Percentiles rank a stretch among this genome's conserved stretches.
phyloP scores from a whole-genome alignment of 2,113 vertebrate genomes.

The Silurus glanis region DNA sequence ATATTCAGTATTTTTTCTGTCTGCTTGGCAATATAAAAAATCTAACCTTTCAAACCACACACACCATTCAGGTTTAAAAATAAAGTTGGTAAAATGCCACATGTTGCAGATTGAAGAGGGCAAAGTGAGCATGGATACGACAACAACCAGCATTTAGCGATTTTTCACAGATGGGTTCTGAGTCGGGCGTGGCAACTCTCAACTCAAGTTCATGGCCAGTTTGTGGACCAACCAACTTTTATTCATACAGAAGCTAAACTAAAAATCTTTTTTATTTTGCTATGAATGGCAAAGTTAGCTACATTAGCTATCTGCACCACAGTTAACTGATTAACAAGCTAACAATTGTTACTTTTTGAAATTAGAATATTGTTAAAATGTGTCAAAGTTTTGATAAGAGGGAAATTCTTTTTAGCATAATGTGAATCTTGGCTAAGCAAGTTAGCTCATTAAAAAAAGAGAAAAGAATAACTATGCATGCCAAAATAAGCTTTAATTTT shows the following conservation, averaged over 20 bases:
- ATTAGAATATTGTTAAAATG: not conserved
- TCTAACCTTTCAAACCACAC: constrained; percentile 68
- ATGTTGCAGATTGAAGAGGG: constrained; percentile 55
- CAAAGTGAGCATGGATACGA: constrained; percentile 51
- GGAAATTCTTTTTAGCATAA: not conserved
- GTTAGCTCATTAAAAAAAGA: no score
- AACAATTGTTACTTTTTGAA: not conserved
- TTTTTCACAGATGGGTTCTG: constrained; percentile 35
- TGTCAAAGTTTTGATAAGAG: not conserved
- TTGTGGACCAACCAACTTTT: not conserved
- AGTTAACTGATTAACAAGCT: not conserved
- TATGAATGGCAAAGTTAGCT: not conserved
- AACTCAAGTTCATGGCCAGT: not conserved
- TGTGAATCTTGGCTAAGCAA: no score
- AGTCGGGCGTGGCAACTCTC: not conserved
- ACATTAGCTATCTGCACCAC: not conserved
- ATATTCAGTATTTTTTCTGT: constrained; percentile 63
- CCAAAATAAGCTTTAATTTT: no score
- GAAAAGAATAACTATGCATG: no score
- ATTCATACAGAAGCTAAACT: no score
- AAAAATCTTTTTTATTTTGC: not conserved
- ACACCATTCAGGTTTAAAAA: constrained; percentile 54
- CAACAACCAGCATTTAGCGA: constrained; percentile 62
- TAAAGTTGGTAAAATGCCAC: constrained; percentile 52
- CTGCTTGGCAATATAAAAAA: constrained; percentile 69